Evolutionary conservation across 2,113 vertebrate genomes (phyloP).

Genomic region (Larimichthys crocea): DNA sequence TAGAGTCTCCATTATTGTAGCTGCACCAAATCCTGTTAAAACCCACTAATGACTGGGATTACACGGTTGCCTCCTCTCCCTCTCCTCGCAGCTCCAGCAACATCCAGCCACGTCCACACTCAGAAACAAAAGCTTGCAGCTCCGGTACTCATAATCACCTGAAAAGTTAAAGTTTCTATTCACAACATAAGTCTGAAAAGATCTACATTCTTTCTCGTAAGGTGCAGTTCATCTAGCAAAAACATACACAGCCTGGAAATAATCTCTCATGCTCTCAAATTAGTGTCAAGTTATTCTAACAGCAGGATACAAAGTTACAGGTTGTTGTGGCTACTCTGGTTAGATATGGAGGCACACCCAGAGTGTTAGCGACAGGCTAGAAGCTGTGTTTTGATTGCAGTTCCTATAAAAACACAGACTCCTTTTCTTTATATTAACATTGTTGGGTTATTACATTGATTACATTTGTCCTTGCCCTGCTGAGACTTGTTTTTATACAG

Average conservation of each 20-base stretch:
- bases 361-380: background rate
- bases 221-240: background rate
- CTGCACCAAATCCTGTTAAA: slow-evolving; percentile 83
- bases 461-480: background rate
- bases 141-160: slow-evolving; percentile 52
- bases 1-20: slow-evolving; percentile 80
- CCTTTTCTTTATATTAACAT: background rate
- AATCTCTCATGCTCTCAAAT: background rate
- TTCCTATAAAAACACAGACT: background rate
- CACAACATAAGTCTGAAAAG: background rate
- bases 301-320: slow-evolving; percentile 6
- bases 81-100: slow-evolving; percentile 48
- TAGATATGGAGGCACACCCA: background rate
- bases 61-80: slow-evolving; percentile 73
- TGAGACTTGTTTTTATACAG: background rate
- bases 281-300: background rate
- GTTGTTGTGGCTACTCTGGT: background rate
- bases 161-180: slow-evolving; percentile 39
- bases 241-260: background rate
- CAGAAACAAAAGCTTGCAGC: slow-evolving; percentile 58
- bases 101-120: slow-evolving; percentile 67
- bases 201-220: background rate
- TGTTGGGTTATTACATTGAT: slow-evolving; percentile 2
- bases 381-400: background rate
- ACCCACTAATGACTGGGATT: slow-evolving; percentile 83